Evolutionary conservation across 2,797 vertebrate species (phyloP).

Genomic region (Danio choprae): DNA sequence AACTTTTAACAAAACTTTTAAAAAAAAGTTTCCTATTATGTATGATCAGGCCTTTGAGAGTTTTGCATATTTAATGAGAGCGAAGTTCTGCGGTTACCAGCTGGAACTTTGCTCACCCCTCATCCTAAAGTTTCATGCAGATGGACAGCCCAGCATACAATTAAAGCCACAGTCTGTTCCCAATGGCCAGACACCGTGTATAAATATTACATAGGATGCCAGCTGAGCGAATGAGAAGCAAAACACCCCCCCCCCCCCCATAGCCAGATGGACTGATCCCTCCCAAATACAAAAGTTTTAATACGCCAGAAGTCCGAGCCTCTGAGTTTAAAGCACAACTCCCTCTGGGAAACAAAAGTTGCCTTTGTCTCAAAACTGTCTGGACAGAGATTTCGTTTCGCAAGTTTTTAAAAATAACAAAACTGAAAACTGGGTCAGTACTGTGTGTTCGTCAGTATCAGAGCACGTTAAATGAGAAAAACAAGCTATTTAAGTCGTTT

Average conservation of each 20-base stretch:
- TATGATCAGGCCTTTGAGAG: conserved; percentile 62
- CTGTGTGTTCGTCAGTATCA: neutral
- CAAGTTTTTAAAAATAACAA: conserved; percentile 29
- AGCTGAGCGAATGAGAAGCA: conserved; percentile 78
- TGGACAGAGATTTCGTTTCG: conserved; percentile 47
- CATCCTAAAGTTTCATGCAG: conserved; percentile 73
- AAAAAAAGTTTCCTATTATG: conserved; percentile 24
- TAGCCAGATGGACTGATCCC: conserved; percentile 87
- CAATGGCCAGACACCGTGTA: conserved; percentile 82
- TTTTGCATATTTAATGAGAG: conserved; percentile 85
- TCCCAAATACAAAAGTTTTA: conserved; percentile 74
- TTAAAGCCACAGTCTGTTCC: conserved; percentile 83
- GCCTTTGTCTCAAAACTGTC: conserved; percentile 76
- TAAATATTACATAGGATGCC: conserved; percentile 92
- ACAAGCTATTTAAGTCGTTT: neutral
- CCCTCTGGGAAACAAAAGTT: conserved; percentile 70
- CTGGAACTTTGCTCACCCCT: conserved; percentile 83
- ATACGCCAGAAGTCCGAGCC: conserved; percentile 71
- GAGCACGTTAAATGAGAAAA: neutral
- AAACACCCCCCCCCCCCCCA: conserved; percentile 72
- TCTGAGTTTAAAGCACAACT: conserved; percentile 68
- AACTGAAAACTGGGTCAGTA: neutral
- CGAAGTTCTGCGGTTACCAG: conserved; percentile 83
- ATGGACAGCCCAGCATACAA: conserved; percentile 88
- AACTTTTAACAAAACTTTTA: neutral